Conservation (phyloP, 2,797 vertebrate genomes). For the Takifugu ocellatus region DNA sequence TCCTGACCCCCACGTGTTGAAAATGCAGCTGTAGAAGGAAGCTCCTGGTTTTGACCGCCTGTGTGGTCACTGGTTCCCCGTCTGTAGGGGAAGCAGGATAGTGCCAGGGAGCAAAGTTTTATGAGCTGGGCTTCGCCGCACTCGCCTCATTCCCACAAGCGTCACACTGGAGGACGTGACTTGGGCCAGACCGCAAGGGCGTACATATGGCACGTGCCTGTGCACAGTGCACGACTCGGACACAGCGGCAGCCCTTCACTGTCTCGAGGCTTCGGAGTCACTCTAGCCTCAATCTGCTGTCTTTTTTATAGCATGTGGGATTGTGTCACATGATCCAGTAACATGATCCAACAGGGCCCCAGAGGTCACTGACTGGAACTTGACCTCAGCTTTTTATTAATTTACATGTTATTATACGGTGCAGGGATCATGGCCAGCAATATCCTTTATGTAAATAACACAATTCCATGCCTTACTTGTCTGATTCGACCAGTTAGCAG, state of each 20-base stretch:
- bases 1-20: conserved; percentile 75
- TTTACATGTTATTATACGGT: no score
- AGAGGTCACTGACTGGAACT: no score
- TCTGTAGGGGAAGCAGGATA: conserved; percentile 83
- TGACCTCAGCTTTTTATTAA: no score
- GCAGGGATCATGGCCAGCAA: no score
- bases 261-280: no score
- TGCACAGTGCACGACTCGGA: conserved; percentile 14
- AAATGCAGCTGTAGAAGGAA: conserved; percentile 51
- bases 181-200: conserved; percentile 74
- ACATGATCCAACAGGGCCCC: no score
- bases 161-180: conserved; percentile 86
- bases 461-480: no score
- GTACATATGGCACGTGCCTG: conserved; percentile 21
- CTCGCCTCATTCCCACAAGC: conserved; percentile 88
- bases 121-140: conserved; percentile 84
- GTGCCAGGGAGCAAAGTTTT: conserved; percentile 91
- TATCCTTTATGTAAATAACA: no score
- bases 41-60: conserved; percentile 57
- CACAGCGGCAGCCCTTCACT: conserved; percentile 4
- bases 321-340: no score
- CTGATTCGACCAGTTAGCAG: no score
- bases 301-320: no score
- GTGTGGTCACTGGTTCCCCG: conserved; percentile 81
- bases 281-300: no score